These are phyloP conservation scores for Cichlasoma orientale DNA, from an alignment of 2,797 vertebrate species.

Conservation along the genomic window DNA sequence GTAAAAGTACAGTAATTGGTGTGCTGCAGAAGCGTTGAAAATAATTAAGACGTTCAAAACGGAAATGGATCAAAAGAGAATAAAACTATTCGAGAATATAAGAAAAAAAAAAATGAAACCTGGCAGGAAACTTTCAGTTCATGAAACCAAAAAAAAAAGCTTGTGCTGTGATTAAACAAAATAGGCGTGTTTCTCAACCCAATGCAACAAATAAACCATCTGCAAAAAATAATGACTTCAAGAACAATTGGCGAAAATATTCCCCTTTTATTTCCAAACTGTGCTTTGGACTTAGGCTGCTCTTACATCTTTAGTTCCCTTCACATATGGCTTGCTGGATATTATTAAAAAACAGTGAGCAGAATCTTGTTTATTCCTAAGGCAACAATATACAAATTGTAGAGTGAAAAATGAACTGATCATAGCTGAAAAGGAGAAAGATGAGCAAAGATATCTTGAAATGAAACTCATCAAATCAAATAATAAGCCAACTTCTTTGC, in stretches of 20 bases:
- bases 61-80: slow-evolving; percentile 19
- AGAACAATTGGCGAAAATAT: slow-evolving; percentile 66
- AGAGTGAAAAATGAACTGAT: slow-evolving; percentile 64
- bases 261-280: slow-evolving; percentile 68
- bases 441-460: slow-evolving; percentile 70
- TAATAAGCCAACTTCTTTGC: slow-evolving; percentile 75
- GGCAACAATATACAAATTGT: slow-evolving; percentile 78
- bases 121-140: slow-evolving; percentile 19
- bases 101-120: slow-evolving; percentile 33
- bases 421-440: slow-evolving; percentile 69
- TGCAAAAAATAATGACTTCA: slow-evolving; percentile 60
- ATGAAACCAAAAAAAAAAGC: slow-evolving; percentile 33
- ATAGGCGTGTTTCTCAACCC: slow-evolving; percentile 35
- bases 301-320: slow-evolving; percentile 64
- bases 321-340: slow-evolving; percentile 80
- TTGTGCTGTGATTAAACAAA: slow-evolving; percentile 29
- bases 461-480: slow-evolving; percentile 77
- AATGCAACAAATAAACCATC: slow-evolving; percentile 60
- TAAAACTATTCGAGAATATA: slow-evolving; percentile 6
- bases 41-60: slow-evolving; percentile 31
- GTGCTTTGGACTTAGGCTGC: slow-evolving; percentile 75
- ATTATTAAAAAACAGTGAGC: slow-evolving; percentile 69
- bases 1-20: slow-evolving; percentile 19
- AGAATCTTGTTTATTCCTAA: slow-evolving; percentile 79
- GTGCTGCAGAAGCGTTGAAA: slow-evolving; percentile 11